These are phyloP conservation scores for Drosophila insularis DNA, from an alignment of 1,140 invertebrate species.

Conservation along the genomic window DNA sequence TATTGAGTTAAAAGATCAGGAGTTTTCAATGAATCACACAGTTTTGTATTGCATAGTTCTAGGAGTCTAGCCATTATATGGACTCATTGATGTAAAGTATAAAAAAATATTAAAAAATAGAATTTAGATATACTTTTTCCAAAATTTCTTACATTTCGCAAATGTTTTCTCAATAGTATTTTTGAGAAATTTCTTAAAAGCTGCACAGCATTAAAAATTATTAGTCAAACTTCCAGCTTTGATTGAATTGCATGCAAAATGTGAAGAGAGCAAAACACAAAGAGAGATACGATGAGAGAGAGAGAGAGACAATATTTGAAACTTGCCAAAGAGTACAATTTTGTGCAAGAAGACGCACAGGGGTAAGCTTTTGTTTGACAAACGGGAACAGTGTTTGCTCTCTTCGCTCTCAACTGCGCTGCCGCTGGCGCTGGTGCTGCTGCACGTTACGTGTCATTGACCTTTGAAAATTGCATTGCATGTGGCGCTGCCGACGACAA, in stretches of 20 bases:
- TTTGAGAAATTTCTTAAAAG: no score
- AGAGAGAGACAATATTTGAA: not conserved
- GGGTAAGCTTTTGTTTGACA: conserved; percentile 4
- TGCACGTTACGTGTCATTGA: conserved; percentile 78
- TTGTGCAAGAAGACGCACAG: conserved; percentile 8
- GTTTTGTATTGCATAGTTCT: not conserved
- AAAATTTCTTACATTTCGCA: no score
- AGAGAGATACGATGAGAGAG: conserved; percentile 16
- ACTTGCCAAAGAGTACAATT: conserved; percentile 31
- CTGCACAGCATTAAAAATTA: no score
- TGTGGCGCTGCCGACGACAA: conserved; percentile 39
- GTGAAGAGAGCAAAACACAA: conserved; percentile 25
- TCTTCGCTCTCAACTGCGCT: conserved; percentile 39
- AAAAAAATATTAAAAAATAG: not conserved
- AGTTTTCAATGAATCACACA: not conserved
- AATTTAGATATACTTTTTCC: no score
- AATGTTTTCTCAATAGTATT: no score
- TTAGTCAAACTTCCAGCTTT: not conserved
- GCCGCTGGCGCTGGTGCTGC: conserved; percentile 25
- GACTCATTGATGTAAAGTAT: no score
- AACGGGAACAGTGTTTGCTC: conserved; percentile 26
- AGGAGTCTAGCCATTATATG: no score
- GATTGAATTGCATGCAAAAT: not conserved
- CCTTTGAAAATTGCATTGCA: conserved; percentile 80
- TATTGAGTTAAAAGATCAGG: not conserved